Conservation (phyloP, 2,113 vertebrate genomes). For the Nansenia antarctica region DNA sequence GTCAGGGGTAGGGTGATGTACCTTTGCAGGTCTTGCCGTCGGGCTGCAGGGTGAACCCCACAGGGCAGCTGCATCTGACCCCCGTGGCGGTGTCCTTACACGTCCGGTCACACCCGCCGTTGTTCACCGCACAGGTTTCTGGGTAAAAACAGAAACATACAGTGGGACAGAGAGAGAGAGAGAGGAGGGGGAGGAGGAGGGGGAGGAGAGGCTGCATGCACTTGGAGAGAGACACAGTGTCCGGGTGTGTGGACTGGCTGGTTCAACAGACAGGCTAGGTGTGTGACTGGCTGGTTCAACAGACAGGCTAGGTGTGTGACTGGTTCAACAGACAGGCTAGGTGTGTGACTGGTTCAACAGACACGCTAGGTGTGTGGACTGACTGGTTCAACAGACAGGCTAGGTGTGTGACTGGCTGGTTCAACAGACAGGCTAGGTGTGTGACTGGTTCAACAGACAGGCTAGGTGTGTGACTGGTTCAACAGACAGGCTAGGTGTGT, state of each 20-base stretch:
- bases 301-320: too few relatives aligned
- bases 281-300: too few relatives aligned
- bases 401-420: too few relatives aligned
- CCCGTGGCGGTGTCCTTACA: conserved; percentile 97
- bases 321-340: too few relatives aligned
- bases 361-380: too few relatives aligned
- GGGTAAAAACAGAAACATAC: conserved; percentile 56
- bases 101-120: conserved; percentile 94
- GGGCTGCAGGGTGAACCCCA: conserved; percentile 94
- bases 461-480: too few relatives aligned
- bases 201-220: conserved; percentile 56
- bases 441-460: too few relatives aligned
- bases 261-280: too few relatives aligned
- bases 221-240: conserved; percentile 30
- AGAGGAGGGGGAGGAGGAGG: not conserved
- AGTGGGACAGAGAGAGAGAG: conserved; percentile 22
- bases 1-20: conserved; percentile 68
- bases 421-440: too few relatives aligned
- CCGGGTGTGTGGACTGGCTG: not conserved
- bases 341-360: too few relatives aligned
- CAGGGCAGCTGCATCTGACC: conserved; percentile 95
- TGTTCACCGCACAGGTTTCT: conserved; percentile 98
- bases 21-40: conserved; percentile 99
- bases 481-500: too few relatives aligned
- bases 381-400: too few relatives aligned